Evolutionary conservation across 2,888 invertebrate genomes (phyloP), one percentile per base, ranked within the genome.

Genomic region (Caradrina kadenii): DNA sequence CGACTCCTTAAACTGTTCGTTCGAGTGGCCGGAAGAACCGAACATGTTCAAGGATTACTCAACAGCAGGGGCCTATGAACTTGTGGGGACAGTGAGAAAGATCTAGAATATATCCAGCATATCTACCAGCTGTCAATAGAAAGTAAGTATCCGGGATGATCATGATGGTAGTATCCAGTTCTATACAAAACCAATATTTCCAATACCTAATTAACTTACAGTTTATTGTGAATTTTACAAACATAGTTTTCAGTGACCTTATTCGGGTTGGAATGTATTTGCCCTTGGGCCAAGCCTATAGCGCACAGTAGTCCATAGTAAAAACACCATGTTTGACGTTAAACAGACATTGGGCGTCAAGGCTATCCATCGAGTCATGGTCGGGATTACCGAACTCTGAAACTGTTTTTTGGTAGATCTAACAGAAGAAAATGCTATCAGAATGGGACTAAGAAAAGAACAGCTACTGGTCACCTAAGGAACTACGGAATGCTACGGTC

Each of bases 241-340:
- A 70, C 61, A 35, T 26, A 17, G n/a, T 55, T 10, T 19, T 31
- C n/a, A 21, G 35, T 60, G 64, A 21, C 70, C 58, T 65, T 63
- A 56, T 42, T 13, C 31, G 3, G 26, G 26, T 49, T 22, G 64
- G n/a, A 64, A 61, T 77, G 66, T 58, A 19, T 39, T 22, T 60
- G 81, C 31, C 77, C 81, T 76, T 80, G 81, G 53, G 77, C 77
- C 77, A 42, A 76, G 71, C 77, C 77, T 66, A 76, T 45, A 45
- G 61, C 54, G 39, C 56, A 63, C 71, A 53, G 64, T 63, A 56
- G 22, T 10, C 60, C 50, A 56, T 35, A 69, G 62, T 80, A 65
- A 80, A 76, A 80, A 78, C 81, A 71, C 71, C 60, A 80, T 50
- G 59, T 63, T 52, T 71, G 66, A 80, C 50, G 60, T 71, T 76